Percentiles rank a stretch among this genome's conserved stretches.
Conservation (phyloP, 2,797 vertebrate genomes). For the Urocyon cinereoargenteus region DNA sequence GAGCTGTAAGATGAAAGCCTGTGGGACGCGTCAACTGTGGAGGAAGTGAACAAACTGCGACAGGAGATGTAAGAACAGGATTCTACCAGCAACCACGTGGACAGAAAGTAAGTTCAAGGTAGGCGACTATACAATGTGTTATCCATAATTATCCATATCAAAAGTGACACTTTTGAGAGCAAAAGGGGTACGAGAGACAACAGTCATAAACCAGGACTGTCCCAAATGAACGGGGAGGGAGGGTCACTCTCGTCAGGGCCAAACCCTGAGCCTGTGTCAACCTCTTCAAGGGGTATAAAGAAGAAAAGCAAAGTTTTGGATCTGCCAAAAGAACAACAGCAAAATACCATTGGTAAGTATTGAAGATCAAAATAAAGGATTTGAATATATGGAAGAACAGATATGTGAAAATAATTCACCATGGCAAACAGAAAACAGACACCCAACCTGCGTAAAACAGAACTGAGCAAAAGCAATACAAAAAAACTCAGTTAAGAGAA, state of each 20-base stretch:
- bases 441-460: neutral
- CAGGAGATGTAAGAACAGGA: neutral
- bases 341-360: neutral
- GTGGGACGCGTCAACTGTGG: neutral
- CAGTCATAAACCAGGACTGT: neutral
- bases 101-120: neutral
- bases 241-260: neutral
- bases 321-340: neutral
- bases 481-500: neutral
- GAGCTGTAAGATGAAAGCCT: neutral
- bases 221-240: neutral
- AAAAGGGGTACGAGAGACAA: neutral
- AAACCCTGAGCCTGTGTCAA: neutral
- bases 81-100: neutral
- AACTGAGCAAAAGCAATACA: constrained; percentile 20
- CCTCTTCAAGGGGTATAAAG: neutral
- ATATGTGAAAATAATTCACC: neutral
- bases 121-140: neutral
- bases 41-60: neutral
- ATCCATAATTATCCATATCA: neutral
- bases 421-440: constrained; percentile 25
- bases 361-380: neutral
- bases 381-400: neutral
- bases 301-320: neutral
- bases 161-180: neutral